Evolutionary conservation across 1,140 invertebrate species (phyloP).

Genomic region (Frieseomelitta varia): DNA sequence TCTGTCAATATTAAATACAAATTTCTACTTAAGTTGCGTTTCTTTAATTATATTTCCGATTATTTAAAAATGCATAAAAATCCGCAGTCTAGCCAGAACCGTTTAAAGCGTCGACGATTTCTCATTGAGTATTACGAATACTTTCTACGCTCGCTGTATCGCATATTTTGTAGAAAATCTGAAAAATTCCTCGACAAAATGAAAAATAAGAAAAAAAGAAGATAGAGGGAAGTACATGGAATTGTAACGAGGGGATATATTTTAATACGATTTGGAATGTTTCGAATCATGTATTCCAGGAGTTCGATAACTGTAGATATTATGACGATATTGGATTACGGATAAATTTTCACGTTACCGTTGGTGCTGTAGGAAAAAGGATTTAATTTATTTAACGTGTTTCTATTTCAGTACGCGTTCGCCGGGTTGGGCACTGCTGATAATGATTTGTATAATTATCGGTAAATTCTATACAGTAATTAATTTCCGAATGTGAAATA

Average conservation of each 20-base stretch:
- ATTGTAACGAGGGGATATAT: not conserved
- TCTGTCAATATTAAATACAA: too few relatives aligned
- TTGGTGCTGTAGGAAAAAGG: not conserved
- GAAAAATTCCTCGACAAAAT: not conserved
- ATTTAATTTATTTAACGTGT: not conserved
- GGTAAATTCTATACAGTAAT: not conserved
- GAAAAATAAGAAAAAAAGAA: too few relatives aligned
- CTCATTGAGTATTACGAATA: too few relatives aligned
- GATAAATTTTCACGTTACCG: conserved; percentile 3
- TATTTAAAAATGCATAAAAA: too few relatives aligned
- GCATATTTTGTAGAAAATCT: too few relatives aligned
- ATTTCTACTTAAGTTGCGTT: too few relatives aligned
- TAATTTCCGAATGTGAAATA: not conserved
- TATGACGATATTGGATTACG: not conserved
- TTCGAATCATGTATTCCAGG: not conserved
- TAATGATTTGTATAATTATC: conserved; percentile 30
- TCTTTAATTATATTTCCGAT: too few relatives aligned
- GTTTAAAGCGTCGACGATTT: too few relatives aligned
- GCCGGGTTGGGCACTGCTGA: not conserved
- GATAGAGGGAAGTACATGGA: too few relatives aligned
- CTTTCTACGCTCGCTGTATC: not conserved
- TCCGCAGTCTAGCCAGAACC: too few relatives aligned
- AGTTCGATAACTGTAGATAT: not conserved
- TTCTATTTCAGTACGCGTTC: too few relatives aligned
- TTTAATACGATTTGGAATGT: not conserved